These are phyloP conservation scores for Parnassius glacialis DNA, from an alignment of 2,888 invertebrate genomes.

Conservation along the genomic window DNA sequence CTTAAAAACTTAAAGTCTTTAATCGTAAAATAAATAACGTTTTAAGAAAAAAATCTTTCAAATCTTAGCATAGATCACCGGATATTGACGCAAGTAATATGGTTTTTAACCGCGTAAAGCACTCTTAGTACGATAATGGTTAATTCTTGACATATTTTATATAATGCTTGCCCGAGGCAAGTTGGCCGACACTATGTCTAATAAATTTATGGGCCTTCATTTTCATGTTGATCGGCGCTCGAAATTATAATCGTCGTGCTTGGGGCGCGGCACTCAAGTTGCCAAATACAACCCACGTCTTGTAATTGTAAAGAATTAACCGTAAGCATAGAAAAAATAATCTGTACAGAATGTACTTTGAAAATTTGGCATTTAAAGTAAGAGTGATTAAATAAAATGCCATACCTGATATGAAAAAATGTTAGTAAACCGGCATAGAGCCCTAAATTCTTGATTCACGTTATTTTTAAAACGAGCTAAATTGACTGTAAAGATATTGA, in stretches of 20 bases:
- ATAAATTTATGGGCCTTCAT: conserved; percentile 80
- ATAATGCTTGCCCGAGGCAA: conserved; percentile 74
- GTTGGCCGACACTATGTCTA: conserved; percentile 78
- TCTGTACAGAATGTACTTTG: too few relatives aligned
- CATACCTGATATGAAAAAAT: too few relatives aligned
- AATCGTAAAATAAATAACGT: conserved; percentile 41
- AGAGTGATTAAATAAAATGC: too few relatives aligned
- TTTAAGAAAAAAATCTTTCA: conserved; percentile 44
- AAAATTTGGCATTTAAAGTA: too few relatives aligned
- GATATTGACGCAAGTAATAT: conserved; percentile 47
- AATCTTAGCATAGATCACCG: conserved; percentile 48
- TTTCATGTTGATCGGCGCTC: conserved; percentile 79
- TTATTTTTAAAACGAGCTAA: too few relatives aligned
- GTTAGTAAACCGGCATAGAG: too few relatives aligned
- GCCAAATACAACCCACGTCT: conserved; percentile 18
- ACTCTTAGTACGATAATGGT: conserved; percentile 73
- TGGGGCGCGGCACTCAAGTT: conserved; percentile 62
- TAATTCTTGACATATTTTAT: conserved; percentile 79
- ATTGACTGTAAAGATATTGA: too few relatives aligned
- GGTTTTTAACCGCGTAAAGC: conserved; percentile 61
- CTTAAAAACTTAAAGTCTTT: conserved; percentile 30
- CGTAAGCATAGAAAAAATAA: too few relatives aligned
- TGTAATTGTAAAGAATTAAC: too few relatives aligned
- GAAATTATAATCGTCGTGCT: conserved; percentile 78
- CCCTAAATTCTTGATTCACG: too few relatives aligned